Conservation (phyloP, 2,797 vertebrate species). For the Takifugu rubripes region DNA sequence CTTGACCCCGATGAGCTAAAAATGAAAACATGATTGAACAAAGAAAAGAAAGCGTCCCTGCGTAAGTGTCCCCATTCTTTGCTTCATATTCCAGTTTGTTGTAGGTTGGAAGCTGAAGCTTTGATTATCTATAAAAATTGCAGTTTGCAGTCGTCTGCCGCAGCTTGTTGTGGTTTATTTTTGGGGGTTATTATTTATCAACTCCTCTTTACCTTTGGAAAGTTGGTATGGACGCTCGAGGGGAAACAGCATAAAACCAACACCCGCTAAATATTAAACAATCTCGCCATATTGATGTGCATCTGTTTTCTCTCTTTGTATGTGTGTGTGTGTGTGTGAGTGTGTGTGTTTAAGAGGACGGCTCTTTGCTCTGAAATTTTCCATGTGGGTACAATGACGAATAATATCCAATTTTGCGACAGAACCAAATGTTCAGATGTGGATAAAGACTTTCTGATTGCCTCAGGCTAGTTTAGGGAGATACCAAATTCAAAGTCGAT, state of each 20-base stretch:
- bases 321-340: conserved; percentile 9
- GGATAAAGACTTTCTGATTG: conserved; percentile 52
- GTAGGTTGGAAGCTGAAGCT: not conserved
- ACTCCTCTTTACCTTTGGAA: conserved; percentile 24
- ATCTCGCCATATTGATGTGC: conserved; percentile 48
- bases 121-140: conserved; percentile 2
- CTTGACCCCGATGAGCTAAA: too few species aligned
- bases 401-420: conserved; percentile 50
- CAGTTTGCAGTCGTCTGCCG: conserved; percentile 30
- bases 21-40: too few species aligned
- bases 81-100: not conserved
- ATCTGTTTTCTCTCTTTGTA: conserved; percentile 49
- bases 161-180: conserved; percentile 39
- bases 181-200: conserved; percentile 39
- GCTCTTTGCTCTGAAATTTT: not conserved
- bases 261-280: conserved; percentile 51
- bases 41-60: too few species aligned
- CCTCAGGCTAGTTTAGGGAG: conserved; percentile 41
- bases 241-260: conserved; percentile 39
- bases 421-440: conserved; percentile 43
- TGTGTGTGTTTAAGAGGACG: not conserved
- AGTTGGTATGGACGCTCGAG: conserved; percentile 37
- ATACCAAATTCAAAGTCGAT: conserved; percentile 35
- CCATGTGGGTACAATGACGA: conserved; percentile 25
- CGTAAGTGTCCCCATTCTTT: not conserved